Evolutionary conservation across 2,113 vertebrate genomes (phyloP).

Genomic region (Gallinago jamesoni): DNA sequence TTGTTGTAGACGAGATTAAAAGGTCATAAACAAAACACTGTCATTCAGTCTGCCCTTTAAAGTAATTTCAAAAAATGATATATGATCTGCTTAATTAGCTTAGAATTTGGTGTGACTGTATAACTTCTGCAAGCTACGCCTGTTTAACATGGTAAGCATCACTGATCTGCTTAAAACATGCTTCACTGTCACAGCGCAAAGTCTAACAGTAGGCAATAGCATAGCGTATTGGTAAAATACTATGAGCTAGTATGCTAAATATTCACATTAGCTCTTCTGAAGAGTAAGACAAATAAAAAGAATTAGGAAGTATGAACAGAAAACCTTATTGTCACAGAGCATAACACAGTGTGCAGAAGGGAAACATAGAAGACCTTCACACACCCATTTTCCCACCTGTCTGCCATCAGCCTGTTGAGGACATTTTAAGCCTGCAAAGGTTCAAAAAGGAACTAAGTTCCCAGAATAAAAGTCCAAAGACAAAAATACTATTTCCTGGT

Average conservation of each 20-base stretch:
- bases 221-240: neutral
- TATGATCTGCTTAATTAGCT: neutral
- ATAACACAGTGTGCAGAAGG: neutral
- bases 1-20: conserved; percentile 51
- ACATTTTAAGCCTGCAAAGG: neutral
- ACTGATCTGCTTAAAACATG: neutral
- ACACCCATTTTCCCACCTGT: neutral
- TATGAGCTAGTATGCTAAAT: neutral
- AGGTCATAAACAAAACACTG: conserved; percentile 44
- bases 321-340: neutral
- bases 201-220: neutral
- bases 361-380: neutral
- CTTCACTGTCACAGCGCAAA: neutral
- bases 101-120: neutral
- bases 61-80: neutral
- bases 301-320: neutral
- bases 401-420: neutral
- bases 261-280: neutral
- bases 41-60: conserved; percentile 19
- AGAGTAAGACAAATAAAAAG: neutral
- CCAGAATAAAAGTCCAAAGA: neutral
- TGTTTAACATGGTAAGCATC: neutral
- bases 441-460: neutral
- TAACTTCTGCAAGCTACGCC: neutral
- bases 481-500: neutral